These are phyloP conservation scores for Oophaga sylvatica DNA, from an alignment of 2,797 vertebrate genomes.

Conservation along the genomic window DNA sequence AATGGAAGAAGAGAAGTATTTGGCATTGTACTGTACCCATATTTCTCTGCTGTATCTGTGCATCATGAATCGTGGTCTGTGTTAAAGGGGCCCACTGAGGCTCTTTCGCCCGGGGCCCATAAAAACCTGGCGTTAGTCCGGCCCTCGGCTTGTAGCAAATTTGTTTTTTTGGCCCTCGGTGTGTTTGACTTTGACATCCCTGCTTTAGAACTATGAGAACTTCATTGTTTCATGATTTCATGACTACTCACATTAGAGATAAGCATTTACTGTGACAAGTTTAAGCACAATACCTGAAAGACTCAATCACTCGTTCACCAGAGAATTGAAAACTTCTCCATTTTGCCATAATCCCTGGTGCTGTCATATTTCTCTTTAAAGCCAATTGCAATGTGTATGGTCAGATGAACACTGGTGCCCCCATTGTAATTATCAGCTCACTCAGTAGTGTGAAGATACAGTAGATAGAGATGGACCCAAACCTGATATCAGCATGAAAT, in stretches of 20 bases:
- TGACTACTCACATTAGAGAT: neutral
- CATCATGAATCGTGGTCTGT: too few species aligned
- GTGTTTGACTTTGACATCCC: too few species aligned
- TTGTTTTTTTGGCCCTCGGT: too few species aligned
- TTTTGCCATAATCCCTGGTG: neutral
- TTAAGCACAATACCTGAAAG: neutral
- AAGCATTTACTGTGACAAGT: neutral
- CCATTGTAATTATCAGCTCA: neutral
- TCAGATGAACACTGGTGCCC: too few species aligned
- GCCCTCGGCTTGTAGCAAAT: too few species aligned
- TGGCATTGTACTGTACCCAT: too few species aligned
- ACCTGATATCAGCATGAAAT: slow-evolving; percentile 37
- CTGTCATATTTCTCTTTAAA: neutral
- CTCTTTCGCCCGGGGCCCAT: too few species aligned
- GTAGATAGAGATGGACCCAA: neutral
- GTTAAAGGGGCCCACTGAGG: too few species aligned
- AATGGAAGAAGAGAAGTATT: too few species aligned
- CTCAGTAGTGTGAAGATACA: neutral
- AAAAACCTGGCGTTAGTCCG: too few species aligned
- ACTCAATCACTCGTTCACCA: neutral
- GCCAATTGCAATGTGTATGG: neutral
- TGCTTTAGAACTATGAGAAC: neutral
- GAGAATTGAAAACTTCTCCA: neutral
- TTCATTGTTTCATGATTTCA: neutral
- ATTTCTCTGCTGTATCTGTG: too few species aligned